Evolutionary conservation across 2,888 invertebrate species (phyloP).

Genomic region (Phrixothrix hirtus): DNA sequence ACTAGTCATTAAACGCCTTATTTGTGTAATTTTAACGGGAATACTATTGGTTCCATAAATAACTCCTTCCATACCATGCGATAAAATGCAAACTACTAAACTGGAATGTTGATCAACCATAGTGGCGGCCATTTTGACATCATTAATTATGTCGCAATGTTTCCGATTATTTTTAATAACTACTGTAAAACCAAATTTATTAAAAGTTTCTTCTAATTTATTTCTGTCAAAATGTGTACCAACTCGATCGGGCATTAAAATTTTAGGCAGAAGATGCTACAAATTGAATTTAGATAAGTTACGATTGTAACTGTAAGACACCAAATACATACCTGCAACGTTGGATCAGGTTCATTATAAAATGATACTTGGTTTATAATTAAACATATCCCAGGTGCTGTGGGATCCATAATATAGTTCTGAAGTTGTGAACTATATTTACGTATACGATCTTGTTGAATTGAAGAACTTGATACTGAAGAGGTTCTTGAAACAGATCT

Average conservation of each 20-base stretch:
- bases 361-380: conserved; percentile 55
- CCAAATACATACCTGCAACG: conserved; percentile 25
- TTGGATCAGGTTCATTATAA: conserved; percentile 40
- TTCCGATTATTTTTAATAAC: conserved; percentile 43
- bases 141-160: conserved; percentile 42
- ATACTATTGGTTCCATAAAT: conserved; percentile 59
- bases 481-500: background rate
- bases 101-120: conserved; percentile 48
- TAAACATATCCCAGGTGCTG: conserved; percentile 50
- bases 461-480: background rate
- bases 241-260: no score
- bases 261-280: conserved; percentile 42
- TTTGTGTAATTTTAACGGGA: conserved; percentile 53
- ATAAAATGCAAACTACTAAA: conserved; percentile 55
- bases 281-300: conserved; percentile 11
- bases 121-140: conserved; percentile 41
- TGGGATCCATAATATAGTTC: conserved; percentile 42
- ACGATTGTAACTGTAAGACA: background rate
- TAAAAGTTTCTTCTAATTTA: conserved; percentile 48
- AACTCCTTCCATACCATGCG: conserved; percentile 55
- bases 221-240: conserved; percentile 53
- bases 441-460: conserved; percentile 5
- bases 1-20: conserved; percentile 54
- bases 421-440: conserved; percentile 18
- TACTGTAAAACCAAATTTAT: conserved; percentile 50